Conservation (phyloP, 2,113 vertebrate species). For the Maccullochella peelii region DNA sequence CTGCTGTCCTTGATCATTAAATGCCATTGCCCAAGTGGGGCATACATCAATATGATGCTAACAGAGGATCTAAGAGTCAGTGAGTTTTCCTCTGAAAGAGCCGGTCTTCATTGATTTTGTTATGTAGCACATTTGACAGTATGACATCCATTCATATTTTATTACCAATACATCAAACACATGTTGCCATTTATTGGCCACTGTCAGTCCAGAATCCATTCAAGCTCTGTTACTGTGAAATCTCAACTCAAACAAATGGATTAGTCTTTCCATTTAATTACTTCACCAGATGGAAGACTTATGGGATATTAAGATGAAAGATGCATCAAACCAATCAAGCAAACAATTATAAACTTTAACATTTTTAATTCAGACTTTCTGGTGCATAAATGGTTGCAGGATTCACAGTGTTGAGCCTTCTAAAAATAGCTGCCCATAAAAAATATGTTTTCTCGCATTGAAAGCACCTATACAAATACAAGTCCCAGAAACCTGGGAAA, state of each 20-base stretch:
- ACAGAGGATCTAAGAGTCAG: not conserved
- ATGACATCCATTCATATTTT: conserved; percentile 17
- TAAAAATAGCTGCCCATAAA: conserved; percentile 12
- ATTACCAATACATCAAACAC: conserved; percentile 11
- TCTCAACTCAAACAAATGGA: not conserved
- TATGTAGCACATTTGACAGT: conserved; percentile 5
- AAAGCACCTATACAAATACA: not conserved
- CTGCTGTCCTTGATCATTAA: conserved; percentile 10
- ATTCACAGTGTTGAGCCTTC: not conserved
- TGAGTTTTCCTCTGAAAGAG: not conserved
- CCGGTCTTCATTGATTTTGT: conserved; percentile 3
- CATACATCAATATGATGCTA: conserved; percentile 7
- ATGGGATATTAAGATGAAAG: conserved; percentile 12
- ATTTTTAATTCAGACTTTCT: conserved; percentile 12
- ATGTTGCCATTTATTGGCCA: not conserved
- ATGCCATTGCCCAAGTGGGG: not conserved
- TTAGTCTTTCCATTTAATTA: conserved; percentile 9
- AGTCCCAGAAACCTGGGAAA: not conserved
- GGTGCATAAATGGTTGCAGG: not conserved
- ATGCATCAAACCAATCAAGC: not conserved
- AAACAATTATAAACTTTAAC: conserved; percentile 14
- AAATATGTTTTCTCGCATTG: not conserved
- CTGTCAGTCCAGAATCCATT: conserved; percentile 6
- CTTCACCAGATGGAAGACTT: not conserved
- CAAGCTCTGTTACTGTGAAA: conserved; percentile 9